Evolutionary conservation across 2,113 vertebrate species (phyloP).

Genomic region (Heterotilapia buettikoferi): DNA sequence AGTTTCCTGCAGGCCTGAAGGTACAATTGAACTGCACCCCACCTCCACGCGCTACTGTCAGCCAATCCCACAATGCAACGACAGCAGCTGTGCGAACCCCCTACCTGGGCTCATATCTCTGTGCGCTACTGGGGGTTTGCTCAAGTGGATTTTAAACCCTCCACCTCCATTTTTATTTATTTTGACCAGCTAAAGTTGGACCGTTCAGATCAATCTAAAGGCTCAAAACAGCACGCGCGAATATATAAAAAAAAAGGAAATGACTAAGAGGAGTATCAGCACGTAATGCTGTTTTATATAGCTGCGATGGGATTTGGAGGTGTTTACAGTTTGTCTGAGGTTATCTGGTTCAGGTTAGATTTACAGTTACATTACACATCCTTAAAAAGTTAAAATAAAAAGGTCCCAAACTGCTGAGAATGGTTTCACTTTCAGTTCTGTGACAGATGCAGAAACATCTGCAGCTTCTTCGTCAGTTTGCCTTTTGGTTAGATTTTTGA

Average conservation of each 20-base stretch:
- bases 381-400: neutral
- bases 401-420: neutral
- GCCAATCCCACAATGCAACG: conserved; percentile 36
- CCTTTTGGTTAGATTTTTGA: too few relatives aligned
- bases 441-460: neutral
- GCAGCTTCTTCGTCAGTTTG: too few relatives aligned
- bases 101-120: neutral
- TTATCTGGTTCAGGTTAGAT: neutral
- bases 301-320: neutral
- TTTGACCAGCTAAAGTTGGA: neutral
- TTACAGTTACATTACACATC: neutral
- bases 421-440: neutral
- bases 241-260: neutral
- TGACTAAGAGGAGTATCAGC: neutral
- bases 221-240: neutral
- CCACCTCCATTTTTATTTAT: neutral
- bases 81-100: conserved; percentile 4
- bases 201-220: neutral
- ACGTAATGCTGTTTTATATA: neutral
- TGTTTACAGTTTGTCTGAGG: neutral
- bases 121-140: neutral
- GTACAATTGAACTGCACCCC: neutral
- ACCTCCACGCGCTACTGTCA: neutral
- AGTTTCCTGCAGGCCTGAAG: neutral
- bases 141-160: neutral